Base-by-base conservation (phyloP, 2,888 invertebrate species). In the Germaria angustata region DNA sequence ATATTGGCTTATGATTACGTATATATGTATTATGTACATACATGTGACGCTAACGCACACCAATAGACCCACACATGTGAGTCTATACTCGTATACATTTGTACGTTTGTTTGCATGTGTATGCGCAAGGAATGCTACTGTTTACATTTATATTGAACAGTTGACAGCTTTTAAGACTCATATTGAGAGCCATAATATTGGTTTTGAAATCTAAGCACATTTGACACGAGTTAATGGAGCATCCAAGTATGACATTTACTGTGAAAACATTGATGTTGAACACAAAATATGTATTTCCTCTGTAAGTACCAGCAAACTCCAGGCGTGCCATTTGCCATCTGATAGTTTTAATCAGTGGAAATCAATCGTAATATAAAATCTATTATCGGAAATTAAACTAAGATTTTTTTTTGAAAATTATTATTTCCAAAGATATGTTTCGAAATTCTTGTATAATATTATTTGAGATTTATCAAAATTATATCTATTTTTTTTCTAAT, bases 181-280 rank as follows among this genome's bases (percentile, higher is more conserved):
- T 69, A 73, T 78, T 73, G 68, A 73, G 68, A 63, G 55, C 34
- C 78, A 68, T 81, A 78, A 78, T 81, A 78, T 82, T 82, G 82
- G 69, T 81, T 81, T 81, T 81, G 81, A 81, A 73, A 78, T 68
- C 81, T 78, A 73, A 80, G 81, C 83, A 80, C 81, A 80, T 82
- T 84, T 85, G 86, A 84, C 85, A 85, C 72, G 73, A 85, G 85
- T 84, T 86, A 86, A 86, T 85, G 86, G 86, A 86, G 84, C 86
- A 83, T 85, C 84, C 84, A 85, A 86, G 84, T 85, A 77, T 81
- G 77, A 80, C 76, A 73, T 83, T 79, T 80, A 84, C 65, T 80
- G 72, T 76, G 36, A 72, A 80, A 80, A 80, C 76, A 63, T 80
- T 61, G 24, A 49, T 72, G 55, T 72, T 76, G 44, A 41, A 75